These are phyloP conservation scores for Callosobruchus maculatus DNA, from an alignment of 2,888 invertebrate species.

Conservation along the genomic window DNA sequence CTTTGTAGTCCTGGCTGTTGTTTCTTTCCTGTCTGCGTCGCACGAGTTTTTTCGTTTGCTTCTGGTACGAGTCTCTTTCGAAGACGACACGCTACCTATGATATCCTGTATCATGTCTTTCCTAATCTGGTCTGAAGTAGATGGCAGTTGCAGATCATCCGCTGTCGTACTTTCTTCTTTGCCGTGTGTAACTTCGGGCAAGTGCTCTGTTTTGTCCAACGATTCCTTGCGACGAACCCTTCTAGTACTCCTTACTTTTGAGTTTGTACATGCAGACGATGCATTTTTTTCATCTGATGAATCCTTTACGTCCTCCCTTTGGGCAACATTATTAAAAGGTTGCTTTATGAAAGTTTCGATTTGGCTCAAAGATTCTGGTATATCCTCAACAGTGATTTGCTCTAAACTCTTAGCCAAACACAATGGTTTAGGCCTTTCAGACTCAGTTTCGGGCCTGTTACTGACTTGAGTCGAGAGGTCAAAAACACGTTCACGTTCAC, in stretches of 20 bases:
- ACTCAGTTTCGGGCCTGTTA: too few relatives aligned
- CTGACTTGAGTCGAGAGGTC: too few relatives aligned
- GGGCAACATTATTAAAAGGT: not conserved
- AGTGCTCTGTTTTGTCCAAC: too few relatives aligned
- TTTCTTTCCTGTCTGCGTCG: not conserved
- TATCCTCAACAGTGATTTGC: slow-evolving; percentile 1
- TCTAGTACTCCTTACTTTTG: not conserved
- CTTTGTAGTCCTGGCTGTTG: not conserved
- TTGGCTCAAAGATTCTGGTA: slow-evolving; percentile 19
- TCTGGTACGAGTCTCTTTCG: not conserved
- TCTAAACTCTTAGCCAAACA: slow-evolving; percentile 9
- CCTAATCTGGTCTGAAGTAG: too few relatives aligned
- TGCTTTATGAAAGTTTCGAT: slow-evolving; percentile 16
- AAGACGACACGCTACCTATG: too few relatives aligned
- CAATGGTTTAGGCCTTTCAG: too few relatives aligned
- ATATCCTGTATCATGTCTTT: too few relatives aligned
- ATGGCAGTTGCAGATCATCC: too few relatives aligned
- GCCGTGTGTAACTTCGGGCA: too few relatives aligned
- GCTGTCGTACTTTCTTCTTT: too few relatives aligned
- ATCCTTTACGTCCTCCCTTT: not conserved
- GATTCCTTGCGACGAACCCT: too few relatives aligned
- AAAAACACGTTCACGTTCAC: too few relatives aligned
- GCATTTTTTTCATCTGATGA: not conserved
- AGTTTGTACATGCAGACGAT: not conserved
- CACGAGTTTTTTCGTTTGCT: not conserved